Conservation (phyloP, 2,113 vertebrate species). For the Festucalex cinctus region DNA sequence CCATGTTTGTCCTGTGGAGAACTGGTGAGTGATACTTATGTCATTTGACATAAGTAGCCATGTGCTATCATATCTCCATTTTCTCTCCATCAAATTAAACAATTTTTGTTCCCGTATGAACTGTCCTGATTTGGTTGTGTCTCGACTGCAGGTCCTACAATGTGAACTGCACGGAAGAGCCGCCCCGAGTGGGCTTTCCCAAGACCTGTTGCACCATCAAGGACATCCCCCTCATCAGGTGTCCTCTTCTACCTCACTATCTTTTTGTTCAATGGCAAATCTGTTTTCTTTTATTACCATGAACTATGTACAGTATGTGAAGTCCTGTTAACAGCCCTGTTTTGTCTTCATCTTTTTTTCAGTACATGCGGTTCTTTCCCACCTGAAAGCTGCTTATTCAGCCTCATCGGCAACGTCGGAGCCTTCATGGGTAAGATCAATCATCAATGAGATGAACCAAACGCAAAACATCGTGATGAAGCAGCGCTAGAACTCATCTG, state of each 20-base stretch:
- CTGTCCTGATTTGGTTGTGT: too few species aligned
- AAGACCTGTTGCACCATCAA: slow-evolving; percentile 90
- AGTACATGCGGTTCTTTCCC: slow-evolving; percentile 91
- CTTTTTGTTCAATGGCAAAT: slow-evolving; percentile 8
- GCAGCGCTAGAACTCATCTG: too few species aligned
- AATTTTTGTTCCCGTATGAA: not conserved
- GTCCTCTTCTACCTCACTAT: not conserved
- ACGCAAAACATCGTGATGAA: slow-evolving; percentile 1
- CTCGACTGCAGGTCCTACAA: slow-evolving; percentile 81
- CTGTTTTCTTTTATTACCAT: too few species aligned
- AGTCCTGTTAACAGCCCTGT: not conserved
- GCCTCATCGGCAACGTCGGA: slow-evolving; percentile 87
- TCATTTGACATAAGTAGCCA: not conserved
- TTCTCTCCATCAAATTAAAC: not conserved
- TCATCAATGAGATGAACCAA: not conserved
- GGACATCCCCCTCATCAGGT: slow-evolving; percentile 91
- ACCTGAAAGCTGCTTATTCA: slow-evolving; percentile 92
- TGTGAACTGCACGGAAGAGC: slow-evolving; percentile 83
- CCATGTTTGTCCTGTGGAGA: slow-evolving; percentile 91
- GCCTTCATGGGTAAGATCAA: slow-evolving; percentile 87
- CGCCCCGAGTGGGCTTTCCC: slow-evolving; percentile 79
- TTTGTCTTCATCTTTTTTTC: slow-evolving; percentile 27
- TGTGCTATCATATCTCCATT: not conserved
- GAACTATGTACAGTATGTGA: not conserved
- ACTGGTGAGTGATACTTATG: slow-evolving; percentile 77